Evolutionary conservation across 2,888 invertebrate species (phyloP).

Genomic region (Drosophila yooni): DNA sequence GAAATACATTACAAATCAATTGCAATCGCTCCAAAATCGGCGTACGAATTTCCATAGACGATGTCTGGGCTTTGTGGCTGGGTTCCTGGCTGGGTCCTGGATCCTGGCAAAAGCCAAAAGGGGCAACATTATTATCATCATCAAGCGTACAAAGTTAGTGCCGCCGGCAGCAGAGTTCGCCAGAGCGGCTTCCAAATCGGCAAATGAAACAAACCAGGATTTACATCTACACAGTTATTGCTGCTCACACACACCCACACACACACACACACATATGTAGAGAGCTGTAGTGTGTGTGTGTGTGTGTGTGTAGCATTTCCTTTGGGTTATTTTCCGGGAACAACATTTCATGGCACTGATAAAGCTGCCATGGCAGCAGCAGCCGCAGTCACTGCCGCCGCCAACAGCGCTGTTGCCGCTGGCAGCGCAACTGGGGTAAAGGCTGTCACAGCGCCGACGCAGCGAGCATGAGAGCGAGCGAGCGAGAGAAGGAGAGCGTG

Average conservation of each 20-base stretch:
- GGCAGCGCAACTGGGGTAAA: conserved; percentile 51
- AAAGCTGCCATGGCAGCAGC: conserved; percentile 79
- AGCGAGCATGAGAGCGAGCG: conserved; percentile 18
- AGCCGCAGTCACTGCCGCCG: conserved; percentile 20
- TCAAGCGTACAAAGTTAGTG: conserved; percentile 79
- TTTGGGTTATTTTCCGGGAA: conserved; percentile 82
- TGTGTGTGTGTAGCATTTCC: conserved; percentile 71
- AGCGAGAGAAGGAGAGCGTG: conserved; percentile 21
- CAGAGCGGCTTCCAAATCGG: conserved; percentile 69
- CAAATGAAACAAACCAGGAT: conserved; percentile 81
- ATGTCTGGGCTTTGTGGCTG: conserved; percentile 70
- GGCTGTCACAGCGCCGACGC: conserved; percentile 5
- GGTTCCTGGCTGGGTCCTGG: conserved; percentile 17
- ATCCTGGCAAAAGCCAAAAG: conserved; percentile 52
- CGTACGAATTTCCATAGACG: conserved; percentile 79
- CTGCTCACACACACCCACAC: conserved; percentile 47
- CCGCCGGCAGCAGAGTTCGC: conserved; percentile 66
- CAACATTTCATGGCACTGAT: conserved; percentile 81
- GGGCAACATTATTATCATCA: conserved; percentile 79
- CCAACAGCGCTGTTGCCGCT: conserved; percentile 31
- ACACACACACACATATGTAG: conserved; percentile 20
- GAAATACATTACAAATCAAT: conserved; percentile 81
- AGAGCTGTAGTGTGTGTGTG: conserved; percentile 23
- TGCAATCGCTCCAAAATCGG: conserved; percentile 81
- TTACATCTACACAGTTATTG: conserved; percentile 81